These are phyloP conservation scores for Cordilura impudica DNA, from an alignment of 2,888 invertebrate genomes.

Conservation along the genomic window DNA sequence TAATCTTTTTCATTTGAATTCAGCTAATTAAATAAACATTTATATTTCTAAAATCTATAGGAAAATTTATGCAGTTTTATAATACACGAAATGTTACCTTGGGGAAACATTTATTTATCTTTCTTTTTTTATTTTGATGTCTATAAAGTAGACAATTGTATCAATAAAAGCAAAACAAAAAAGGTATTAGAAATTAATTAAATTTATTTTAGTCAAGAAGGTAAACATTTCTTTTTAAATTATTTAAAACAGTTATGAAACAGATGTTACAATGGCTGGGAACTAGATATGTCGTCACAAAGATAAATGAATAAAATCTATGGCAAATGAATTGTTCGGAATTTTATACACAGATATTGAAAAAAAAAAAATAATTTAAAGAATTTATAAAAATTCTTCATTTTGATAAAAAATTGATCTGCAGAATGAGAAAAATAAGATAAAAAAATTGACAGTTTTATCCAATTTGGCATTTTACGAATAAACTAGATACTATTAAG, in stretches of 20 bases:
- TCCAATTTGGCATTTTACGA: too few relatives aligned
- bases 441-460: too few relatives aligned
- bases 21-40: background rate
- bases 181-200: background rate
- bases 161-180: background rate
- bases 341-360: too few relatives aligned
- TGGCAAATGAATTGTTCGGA: too few relatives aligned
- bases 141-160: background rate
- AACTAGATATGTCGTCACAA: background rate
- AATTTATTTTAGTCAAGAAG: background rate
- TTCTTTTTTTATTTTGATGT: too few relatives aligned
- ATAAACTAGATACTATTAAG: too few relatives aligned
- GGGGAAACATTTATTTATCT: constrained; percentile 12
- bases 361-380: too few relatives aligned
- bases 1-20: constrained; percentile 18
- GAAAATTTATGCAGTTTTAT: constrained; percentile 9
- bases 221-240: background rate
- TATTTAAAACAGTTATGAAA: background rate
- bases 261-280: background rate
- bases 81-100: constrained; percentile 11
- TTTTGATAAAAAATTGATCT: too few relatives aligned
- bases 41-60: background rate
- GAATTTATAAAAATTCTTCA: too few relatives aligned
- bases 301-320: background rate
- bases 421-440: too few relatives aligned